These are phyloP conservation scores for Folsomia manolachei DNA, from an alignment of 2,888 invertebrate species.

Conservation along the genomic window DNA sequence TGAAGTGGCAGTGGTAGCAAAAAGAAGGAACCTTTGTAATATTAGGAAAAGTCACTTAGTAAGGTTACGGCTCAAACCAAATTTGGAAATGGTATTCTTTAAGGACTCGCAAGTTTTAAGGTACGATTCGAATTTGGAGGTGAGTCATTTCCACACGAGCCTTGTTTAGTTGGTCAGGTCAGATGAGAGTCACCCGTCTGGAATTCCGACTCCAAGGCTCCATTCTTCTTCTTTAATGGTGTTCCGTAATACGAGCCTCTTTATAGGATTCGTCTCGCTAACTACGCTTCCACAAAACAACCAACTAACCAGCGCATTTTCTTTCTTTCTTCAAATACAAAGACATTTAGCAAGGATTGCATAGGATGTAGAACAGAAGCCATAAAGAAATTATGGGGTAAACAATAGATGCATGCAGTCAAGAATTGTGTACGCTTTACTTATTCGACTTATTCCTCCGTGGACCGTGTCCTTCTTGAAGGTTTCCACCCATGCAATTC, in stretches of 20 bases:
- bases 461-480: neutral
- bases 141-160: too few species aligned
- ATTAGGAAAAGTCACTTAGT: neutral
- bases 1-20: too few species aligned
- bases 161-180: neutral
- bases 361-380: neutral
- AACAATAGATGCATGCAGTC: neutral
- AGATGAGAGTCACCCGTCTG: neutral
- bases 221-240: neutral
- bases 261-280: neutral
- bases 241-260: neutral
- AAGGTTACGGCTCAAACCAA: too few species aligned
- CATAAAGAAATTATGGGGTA: neutral
- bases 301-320: neutral
- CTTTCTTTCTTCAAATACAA: neutral
- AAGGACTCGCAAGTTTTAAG: neutral
- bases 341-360: neutral
- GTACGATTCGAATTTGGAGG: neutral
- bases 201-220: neutral
- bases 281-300: neutral
- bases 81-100: too few species aligned
- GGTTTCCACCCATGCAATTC: neutral
- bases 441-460: neutral
- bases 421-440: too few species aligned
- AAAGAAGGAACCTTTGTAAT: neutral